These are phyloP conservation scores for Oxygymnocypris stewartii DNA, from an alignment of 2,113 vertebrate species.

Conservation along the genomic window DNA sequence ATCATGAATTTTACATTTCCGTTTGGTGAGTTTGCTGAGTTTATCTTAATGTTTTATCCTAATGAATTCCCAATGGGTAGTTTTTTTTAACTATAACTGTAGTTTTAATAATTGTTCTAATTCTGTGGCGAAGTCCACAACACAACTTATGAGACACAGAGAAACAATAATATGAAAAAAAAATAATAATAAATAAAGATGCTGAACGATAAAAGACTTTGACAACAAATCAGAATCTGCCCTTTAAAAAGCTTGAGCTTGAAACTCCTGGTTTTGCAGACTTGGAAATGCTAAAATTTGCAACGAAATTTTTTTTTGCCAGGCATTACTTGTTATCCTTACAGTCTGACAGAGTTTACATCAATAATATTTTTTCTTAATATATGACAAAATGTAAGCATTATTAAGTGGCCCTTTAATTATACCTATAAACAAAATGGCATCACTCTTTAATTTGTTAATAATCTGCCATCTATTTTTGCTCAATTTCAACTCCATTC, in stretches of 20 bases:
- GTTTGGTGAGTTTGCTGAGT: too few relatives aligned
- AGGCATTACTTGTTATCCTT: neutral
- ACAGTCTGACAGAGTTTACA: neutral
- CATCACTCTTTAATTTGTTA: too few relatives aligned
- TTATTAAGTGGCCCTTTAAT: neutral
- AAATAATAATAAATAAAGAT: too few relatives aligned
- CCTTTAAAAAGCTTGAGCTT: neutral
- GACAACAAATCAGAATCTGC: neutral
- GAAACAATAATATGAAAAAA: too few relatives aligned
- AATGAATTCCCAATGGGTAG: too few relatives aligned
- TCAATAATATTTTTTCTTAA: neutral
- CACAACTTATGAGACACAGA: neutral
- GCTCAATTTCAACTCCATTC: neutral
- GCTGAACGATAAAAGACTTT: neutral
- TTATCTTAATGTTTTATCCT: too few relatives aligned
- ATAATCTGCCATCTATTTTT: too few relatives aligned
- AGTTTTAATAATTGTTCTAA: neutral
- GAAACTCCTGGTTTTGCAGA: neutral
- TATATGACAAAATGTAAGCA: neutral
- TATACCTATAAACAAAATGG: too few relatives aligned
- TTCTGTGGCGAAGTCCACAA: neutral
- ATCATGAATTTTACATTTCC: too few relatives aligned
- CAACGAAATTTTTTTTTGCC: too few relatives aligned
- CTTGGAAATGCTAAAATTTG: neutral
- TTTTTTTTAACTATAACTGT: too few relatives aligned